A percentile compares a stretch with the other conserved stretches of the same genome.
These are phyloP conservation scores for Melitaea athalia DNA, from an alignment of 2,888 invertebrate genomes.

Conservation along the genomic window DNA sequence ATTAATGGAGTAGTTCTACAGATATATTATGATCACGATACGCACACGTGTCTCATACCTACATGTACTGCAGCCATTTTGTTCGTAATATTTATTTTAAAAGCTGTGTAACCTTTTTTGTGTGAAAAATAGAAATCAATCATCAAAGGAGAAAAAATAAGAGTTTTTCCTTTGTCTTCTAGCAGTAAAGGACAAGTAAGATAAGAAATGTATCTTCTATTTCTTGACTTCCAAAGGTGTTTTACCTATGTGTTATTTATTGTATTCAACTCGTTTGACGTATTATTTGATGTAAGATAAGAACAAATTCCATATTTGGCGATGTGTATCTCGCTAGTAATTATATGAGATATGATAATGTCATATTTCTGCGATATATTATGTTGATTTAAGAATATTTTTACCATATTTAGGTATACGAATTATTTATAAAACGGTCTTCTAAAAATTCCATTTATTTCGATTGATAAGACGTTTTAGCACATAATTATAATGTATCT, in stretches of 20 bases:
- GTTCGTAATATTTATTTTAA: too few species aligned
- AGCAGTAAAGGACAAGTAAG: not conserved
- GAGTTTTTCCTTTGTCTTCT: too few species aligned
- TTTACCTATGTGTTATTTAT: conserved; percentile 6
- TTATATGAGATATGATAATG: conserved; percentile 25
- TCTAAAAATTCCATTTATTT: not conserved
- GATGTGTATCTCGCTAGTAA: conserved; percentile 23
- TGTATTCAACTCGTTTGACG: conserved; percentile 23
- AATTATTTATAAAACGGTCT: not conserved
- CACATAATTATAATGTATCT: too few species aligned
- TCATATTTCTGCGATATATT: conserved; percentile 8
- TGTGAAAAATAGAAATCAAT: too few species aligned
- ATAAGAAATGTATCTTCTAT: not conserved
- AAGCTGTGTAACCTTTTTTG: too few species aligned
- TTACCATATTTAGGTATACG: not conserved
- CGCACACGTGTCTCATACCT: too few species aligned
- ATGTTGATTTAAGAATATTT: conserved; percentile 6
- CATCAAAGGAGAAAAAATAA: too few species aligned
- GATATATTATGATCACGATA: too few species aligned
- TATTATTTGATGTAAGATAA: conserved; percentile 25
- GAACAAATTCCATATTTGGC: conserved; percentile 34
- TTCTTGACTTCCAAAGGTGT: not conserved
- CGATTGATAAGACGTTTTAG: too few species aligned
- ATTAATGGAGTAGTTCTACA: too few species aligned
- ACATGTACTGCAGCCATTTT: too few species aligned